These are phyloP conservation scores for Alligator sinensis DNA, from an alignment of 2,113 vertebrate genomes.

Conservation along the genomic window DNA sequence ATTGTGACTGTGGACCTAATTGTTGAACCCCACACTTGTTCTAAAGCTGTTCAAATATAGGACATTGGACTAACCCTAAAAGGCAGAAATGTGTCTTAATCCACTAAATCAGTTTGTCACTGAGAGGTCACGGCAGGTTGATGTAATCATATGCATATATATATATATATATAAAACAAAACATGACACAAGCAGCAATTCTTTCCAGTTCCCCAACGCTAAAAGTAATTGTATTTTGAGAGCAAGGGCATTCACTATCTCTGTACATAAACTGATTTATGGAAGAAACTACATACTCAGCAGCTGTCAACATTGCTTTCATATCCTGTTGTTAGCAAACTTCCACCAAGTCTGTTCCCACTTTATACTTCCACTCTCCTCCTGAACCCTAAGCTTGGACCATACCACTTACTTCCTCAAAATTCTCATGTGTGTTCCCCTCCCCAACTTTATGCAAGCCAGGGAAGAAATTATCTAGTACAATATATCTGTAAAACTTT, in stretches of 20 bases:
- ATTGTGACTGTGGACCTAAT: too few relatives aligned
- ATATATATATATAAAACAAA: neutral
- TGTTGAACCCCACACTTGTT: neutral
- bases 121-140: neutral
- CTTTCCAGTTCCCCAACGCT: neutral
- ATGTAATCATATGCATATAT: rapidly evolving
- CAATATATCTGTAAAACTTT: neutral
- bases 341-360: neutral
- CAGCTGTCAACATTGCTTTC: neutral
- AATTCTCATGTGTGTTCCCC: neutral
- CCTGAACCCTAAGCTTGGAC: neutral
- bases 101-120: rapidly evolving
- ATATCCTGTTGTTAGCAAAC: neutral
- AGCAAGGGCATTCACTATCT: neutral
- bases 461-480: neutral
- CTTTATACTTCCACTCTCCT: neutral
- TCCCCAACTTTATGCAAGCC: neutral
- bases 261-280: neutral
- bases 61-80: neutral
- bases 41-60: neutral
- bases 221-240: neutral
- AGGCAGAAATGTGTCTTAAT: neutral
- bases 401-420: neutral
- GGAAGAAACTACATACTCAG: neutral
- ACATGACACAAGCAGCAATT: neutral